phyloP scores from a whole-genome alignment of 2,797 vertebrate species.

The Pangasius sanitwongsei region DNA sequence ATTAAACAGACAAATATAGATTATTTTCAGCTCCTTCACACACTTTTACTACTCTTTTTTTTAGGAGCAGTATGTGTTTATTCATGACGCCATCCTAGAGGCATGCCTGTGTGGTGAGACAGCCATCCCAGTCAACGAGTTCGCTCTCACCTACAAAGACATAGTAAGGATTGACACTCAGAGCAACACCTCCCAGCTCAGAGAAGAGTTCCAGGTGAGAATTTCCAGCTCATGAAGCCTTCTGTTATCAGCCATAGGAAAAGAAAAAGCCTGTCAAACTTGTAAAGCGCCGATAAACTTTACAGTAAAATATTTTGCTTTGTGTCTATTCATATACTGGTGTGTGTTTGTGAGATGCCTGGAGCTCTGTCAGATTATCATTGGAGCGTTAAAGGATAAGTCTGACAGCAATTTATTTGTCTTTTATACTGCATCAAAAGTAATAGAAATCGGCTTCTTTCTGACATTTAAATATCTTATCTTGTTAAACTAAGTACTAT shows the following conservation, averaged over 20 bases:
- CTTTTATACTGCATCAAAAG: not conserved
- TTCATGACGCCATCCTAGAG: constrained; percentile 94
- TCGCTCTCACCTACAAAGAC: constrained; percentile 89
- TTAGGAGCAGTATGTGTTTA: constrained; percentile 96
- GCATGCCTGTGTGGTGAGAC: constrained; percentile 95
- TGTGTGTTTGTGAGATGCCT: not conserved
- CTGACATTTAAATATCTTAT: not conserved
- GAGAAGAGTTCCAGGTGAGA: constrained; percentile 94
- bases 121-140: constrained; percentile 87
- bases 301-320: not conserved
- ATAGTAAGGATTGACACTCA: constrained; percentile 94
- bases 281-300: not conserved
- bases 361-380: not conserved
- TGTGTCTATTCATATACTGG: not conserved
- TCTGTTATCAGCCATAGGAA: not conserved
- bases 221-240: not conserved
- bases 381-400: not conserved
- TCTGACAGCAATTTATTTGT: not conserved
- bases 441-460: not conserved
- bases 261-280: not conserved
- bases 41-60: not conserved
- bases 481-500: not conserved
- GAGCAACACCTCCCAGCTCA: constrained; percentile 92
- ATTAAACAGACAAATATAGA: constrained; percentile 7
- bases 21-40: constrained; percentile 3